Base-by-base conservation (phyloP, 64 coral and sea anemone genomes). In the Platygyra sinensis region DNA sequence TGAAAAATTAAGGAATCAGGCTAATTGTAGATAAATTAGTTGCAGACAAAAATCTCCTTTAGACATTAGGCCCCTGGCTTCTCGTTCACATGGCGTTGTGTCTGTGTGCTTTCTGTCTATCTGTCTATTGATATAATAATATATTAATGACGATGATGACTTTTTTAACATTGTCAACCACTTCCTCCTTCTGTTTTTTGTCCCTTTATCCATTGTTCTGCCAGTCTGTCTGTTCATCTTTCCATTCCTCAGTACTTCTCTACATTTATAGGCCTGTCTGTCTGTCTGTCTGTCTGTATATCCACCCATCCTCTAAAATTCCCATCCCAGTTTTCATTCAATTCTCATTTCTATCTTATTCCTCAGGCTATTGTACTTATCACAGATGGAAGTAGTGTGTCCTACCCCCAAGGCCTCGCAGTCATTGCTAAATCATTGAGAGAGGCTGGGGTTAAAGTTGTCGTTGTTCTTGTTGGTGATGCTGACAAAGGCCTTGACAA, bases 301-400 rank as follows among this genome's bases (percentile, higher is more conserved):
- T 46, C 42, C 42, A 46, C 42, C 42, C 3, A 46, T 46, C 42
- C 8, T 57, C 54, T 57, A 15, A 57, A 57, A 57, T 57, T 57
- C 11, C 54, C 54, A 57, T 57, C 15, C 54, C 10, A 57, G 42
- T 46, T 46, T 46, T 46, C 42, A 46, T 7, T 8, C 42, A 46
- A 8, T 46, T 46, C 31, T n/a, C 17, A 39, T 18, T 77, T 20
- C 15, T 49, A 19, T 50, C 55, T 88, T 33, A 18, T 13, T 60
- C n/a, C 9, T 64, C 60, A 92, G 90, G 90, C 76, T 32, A 14
- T 92, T 20, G 74, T 92, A 46, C 73, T 87, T 25, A 72, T 92
- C 29, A 87, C 90, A 39, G 90, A 92, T 77, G 74, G 90, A 27
- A 78, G 85, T 76, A 87, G 90, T 77, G 75, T 92, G 8, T 79